Evolutionary conservation across 2,113 vertebrate species (phyloP).

Genomic region (Sigmodon hispidus): DNA sequence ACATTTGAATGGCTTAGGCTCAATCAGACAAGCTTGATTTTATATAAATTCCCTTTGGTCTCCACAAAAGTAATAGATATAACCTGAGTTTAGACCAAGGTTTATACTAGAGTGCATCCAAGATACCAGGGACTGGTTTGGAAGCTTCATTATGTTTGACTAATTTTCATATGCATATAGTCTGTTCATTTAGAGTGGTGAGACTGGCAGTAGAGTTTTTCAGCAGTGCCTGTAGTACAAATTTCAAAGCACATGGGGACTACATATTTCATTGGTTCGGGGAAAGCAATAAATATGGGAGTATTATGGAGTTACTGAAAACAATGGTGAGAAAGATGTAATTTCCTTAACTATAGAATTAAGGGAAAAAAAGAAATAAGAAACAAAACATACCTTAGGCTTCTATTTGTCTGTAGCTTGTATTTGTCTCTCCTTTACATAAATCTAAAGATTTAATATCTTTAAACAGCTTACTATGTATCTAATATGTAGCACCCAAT

Average conservation of each 20-base stretch:
- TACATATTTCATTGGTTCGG: background rate
- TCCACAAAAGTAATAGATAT: background rate
- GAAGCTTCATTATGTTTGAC: background rate
- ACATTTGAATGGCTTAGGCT: background rate
- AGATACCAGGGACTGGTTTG: background rate
- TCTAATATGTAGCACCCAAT: background rate
- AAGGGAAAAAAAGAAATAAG: background rate
- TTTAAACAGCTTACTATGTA: constrained; percentile 6
- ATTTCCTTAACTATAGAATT: no score
- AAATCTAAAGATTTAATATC: background rate
- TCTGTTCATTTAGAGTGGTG: background rate
- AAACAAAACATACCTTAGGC: background rate
- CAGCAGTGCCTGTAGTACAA: background rate
- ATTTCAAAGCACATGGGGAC: background rate
- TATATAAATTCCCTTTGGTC: background rate
- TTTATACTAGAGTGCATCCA: background rate
- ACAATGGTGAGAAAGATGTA: constrained; percentile 37
- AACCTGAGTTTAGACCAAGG: background rate
- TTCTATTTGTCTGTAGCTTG: background rate
- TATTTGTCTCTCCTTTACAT: background rate
- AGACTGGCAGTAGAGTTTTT: background rate
- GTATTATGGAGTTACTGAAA: background rate
- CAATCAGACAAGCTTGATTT: background rate
- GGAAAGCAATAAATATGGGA: background rate
- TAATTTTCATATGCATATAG: background rate